phyloP scores from a whole-genome alignment of 2,797 vertebrate genomes.

The Columba guinea region DNA sequence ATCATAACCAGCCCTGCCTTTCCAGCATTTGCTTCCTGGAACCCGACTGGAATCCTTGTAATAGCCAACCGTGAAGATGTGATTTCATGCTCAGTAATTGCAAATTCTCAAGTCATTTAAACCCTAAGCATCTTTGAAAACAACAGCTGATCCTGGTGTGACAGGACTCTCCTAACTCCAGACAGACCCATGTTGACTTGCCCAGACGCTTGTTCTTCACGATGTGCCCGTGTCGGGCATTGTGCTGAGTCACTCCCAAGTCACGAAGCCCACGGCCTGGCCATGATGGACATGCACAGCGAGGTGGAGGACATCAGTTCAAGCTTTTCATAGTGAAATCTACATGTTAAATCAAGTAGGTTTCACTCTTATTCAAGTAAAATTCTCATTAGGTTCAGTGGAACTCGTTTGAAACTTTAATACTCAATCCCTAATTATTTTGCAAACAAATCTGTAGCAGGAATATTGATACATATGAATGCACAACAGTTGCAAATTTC shows the following conservation, averaged over 20 bases:
- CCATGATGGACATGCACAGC: fast-evolving
- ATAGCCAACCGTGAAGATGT: not conserved
- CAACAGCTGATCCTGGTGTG: conserved; percentile 10
- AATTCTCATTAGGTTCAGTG: not conserved
- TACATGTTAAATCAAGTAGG: fast-evolving
- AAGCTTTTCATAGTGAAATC: not conserved
- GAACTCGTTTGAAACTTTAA: not conserved
- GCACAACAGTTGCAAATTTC: not conserved
- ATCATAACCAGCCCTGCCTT: not conserved
- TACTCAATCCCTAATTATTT: not conserved
- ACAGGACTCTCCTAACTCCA: not conserved
- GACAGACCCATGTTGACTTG: not conserved
- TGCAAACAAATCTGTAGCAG: not conserved
- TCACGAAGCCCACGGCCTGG: not conserved
- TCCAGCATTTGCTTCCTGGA: not conserved
- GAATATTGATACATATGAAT: not conserved
- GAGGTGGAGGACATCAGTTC: not conserved
- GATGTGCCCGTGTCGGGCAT: fast-evolving
- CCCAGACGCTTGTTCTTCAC: fast-evolving
- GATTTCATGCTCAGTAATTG: not conserved
- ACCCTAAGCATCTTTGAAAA: conserved; percentile 10
- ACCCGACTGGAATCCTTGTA: not conserved
- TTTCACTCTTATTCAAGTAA: not conserved
- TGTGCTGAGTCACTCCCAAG: not conserved
- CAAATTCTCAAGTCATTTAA: not conserved